phyloP scores from a whole-genome alignment of 2,888 invertebrate genomes.

The Himalopsyche anomala region DNA sequence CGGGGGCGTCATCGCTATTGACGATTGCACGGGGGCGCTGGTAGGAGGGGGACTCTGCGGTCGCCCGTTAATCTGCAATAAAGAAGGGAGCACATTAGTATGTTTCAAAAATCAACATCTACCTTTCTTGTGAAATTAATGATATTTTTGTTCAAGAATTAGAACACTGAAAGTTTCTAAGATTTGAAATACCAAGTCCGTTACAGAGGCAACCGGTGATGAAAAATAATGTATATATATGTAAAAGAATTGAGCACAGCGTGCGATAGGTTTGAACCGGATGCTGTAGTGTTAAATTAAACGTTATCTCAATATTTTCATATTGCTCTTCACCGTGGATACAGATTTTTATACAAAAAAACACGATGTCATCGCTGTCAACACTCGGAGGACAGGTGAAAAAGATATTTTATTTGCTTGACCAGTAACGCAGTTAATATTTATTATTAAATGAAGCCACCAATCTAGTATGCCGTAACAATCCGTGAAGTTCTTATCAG shows the following conservation, averaged over 20 bases:
- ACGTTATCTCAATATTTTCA: neutral
- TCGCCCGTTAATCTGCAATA: conserved; percentile 72
- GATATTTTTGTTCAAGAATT: neutral
- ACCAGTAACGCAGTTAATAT: neutral
- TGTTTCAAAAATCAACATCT: no score
- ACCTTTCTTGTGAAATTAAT: no score
- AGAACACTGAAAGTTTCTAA: conserved; percentile 20
- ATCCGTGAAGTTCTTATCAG: conserved; percentile 21
- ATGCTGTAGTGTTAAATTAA: neutral
- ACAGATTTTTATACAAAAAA: no score
- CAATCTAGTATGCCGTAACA: conserved; percentile 3
- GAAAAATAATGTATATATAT: conserved; percentile 22
- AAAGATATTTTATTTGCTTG: neutral
- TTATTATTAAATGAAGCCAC: neutral
- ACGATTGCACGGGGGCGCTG: conserved; percentile 69
- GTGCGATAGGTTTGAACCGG: conserved; percentile 16
- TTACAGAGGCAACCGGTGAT: neutral
- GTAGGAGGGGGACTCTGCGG: conserved; percentile 70
- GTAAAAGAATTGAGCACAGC: conserved; percentile 4
- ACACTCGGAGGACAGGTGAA: neutral
- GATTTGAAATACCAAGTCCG: neutral
- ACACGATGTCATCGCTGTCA: no score
- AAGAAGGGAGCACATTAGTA: conserved; percentile 48
- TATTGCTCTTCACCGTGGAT: no score
- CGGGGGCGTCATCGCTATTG: conserved; percentile 71